Percentiles rank a stretch among this genome's conserved stretches.
These are phyloP conservation scores for Perognathus longimembris DNA, from an alignment of 2,113 vertebrate genomes.

Conservation along the genomic window DNA sequence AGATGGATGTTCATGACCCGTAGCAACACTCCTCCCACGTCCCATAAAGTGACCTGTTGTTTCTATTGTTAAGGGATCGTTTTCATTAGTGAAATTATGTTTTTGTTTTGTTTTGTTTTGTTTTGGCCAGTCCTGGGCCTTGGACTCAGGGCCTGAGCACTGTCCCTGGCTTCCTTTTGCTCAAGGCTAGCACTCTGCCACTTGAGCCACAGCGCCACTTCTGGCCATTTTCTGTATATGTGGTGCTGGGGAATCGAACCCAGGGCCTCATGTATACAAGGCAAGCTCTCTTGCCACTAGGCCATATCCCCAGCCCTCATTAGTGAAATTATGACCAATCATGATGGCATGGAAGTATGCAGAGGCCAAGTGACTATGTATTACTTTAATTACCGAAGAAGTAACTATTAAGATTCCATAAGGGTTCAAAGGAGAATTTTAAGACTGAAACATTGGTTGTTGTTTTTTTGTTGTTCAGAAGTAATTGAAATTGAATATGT, in stretches of 20 bases:
- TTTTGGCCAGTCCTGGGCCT: too few relatives aligned
- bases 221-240: too few relatives aligned
- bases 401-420: background rate
- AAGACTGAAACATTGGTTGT: background rate
- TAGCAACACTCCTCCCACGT: background rate
- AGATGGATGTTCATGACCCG: background rate
- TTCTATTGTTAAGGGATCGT: background rate
- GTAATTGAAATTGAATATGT: background rate
- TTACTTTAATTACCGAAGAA: constrained; percentile 1
- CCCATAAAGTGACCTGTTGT: background rate
- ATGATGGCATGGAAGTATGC: background rate
- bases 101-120: too few relatives aligned
- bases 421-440: background rate
- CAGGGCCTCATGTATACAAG: too few relatives aligned
- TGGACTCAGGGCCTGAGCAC: too few relatives aligned
- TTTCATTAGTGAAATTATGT: background rate
- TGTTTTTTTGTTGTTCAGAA: background rate
- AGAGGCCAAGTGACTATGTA: background rate
- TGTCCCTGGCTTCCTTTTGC: too few relatives aligned
- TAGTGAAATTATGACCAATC: constrained; percentile 19
- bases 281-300: too few relatives aligned
- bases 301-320: too few relatives aligned
- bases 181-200: too few relatives aligned
- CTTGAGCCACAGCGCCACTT: too few relatives aligned
- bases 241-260: too few relatives aligned